Conservation (phyloP, 37 sponge, comb jelly and placozoan species). For the Halichondria panicea region DNA sequence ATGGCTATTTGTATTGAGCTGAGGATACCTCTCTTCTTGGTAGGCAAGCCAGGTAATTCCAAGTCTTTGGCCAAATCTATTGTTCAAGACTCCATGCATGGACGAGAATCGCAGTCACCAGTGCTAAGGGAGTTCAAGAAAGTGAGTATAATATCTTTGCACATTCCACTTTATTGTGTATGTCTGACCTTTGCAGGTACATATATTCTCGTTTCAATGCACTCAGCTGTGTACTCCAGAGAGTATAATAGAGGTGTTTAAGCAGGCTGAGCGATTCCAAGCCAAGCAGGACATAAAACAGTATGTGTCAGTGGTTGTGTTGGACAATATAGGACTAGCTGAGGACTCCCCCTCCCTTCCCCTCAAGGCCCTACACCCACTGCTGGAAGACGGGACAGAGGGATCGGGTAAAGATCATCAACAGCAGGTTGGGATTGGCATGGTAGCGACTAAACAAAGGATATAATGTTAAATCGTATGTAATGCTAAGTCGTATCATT, state of each 20-base stretch:
- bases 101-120: conserved; percentile 46
- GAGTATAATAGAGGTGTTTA: conserved; percentile 81
- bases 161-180: neutral
- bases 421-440: neutral
- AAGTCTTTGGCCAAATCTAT: conserved; percentile 90
- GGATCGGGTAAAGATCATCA: conserved; percentile 62
- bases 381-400: conserved; percentile 91
- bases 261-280: conserved; percentile 64
- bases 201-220: conserved; percentile 90
- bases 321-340: conserved; percentile 95
- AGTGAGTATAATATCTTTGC: conserved; percentile 29
- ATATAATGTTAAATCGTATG: no score
- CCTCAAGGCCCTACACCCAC: conserved; percentile 91
- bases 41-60: conserved; percentile 93
- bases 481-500: neutral
- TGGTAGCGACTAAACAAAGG: neutral
- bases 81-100: conserved; percentile 78
- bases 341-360: conserved; percentile 94
- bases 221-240: conserved; percentile 85
- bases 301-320: conserved; percentile 82
- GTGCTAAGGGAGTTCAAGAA: conserved; percentile 74
- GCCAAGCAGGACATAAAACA: conserved; percentile 48
- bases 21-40: conserved; percentile 88
- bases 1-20: conserved; percentile 92
- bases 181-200: conserved; percentile 26